phyloP scores from a whole-genome alignment of 2,113 vertebrate genomes.

The Thamnaconus septentrionalis region DNA sequence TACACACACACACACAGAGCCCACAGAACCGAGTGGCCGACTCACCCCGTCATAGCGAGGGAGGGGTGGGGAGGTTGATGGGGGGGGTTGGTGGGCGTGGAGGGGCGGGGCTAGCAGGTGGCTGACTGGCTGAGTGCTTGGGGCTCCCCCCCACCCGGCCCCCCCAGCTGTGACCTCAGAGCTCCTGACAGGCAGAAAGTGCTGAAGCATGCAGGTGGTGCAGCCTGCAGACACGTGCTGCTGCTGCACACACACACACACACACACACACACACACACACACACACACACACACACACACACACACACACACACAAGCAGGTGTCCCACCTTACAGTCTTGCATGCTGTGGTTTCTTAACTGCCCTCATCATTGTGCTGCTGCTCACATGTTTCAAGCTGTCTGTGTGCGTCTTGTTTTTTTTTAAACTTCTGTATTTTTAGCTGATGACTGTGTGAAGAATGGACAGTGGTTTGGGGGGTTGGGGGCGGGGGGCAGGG shows the following conservation, averaged over 20 bases:
- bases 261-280: constrained; percentile 17
- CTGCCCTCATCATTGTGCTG: not conserved
- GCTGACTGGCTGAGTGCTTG: constrained; percentile 11
- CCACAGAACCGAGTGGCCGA: constrained; percentile 17
- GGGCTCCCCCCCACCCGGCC: constrained; percentile 48
- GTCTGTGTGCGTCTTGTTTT: too few relatives aligned
- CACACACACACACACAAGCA: constrained; percentile 23
- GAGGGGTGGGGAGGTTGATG: not conserved
- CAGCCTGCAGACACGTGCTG: constrained; percentile 24
- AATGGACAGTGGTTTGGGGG: not conserved
- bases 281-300: constrained; percentile 21
- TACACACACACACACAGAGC: not conserved
- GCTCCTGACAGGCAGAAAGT: constrained; percentile 65
- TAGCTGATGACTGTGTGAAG: not conserved
- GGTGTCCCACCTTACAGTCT: constrained; percentile 15
- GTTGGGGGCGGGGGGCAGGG: too few relatives aligned
- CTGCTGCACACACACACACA: constrained; percentile 27
- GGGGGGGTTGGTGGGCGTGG: too few relatives aligned
- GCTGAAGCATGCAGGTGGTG: constrained; percentile 71
- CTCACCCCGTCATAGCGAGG: constrained; percentile 50
- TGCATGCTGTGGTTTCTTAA: constrained; percentile 31
- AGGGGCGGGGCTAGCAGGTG: constrained; percentile 11
- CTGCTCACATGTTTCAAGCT: too few relatives aligned
- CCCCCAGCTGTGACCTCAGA: constrained; percentile 67
- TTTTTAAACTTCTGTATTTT: too few relatives aligned